These are phyloP conservation scores for Rostratula benghalensis DNA, from an alignment of 2,113 vertebrate genomes.

Conservation along the genomic window DNA sequence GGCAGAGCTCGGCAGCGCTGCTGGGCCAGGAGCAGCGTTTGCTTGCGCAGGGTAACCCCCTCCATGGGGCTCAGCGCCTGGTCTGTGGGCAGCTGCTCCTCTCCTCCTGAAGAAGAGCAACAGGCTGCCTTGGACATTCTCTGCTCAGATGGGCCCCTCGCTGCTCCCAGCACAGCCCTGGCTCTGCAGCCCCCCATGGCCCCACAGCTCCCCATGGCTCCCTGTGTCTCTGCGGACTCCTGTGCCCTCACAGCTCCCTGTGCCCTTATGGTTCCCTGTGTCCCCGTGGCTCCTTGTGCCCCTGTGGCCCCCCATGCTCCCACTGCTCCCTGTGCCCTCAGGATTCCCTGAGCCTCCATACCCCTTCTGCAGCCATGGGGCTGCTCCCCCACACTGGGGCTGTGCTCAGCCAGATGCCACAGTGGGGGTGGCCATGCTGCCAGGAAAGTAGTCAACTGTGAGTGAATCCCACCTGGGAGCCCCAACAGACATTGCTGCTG, in stretches of 20 bases:
- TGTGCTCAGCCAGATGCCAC: background rate
- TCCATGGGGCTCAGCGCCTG: accelerated
- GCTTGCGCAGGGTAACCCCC: no score
- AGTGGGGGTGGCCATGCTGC: background rate
- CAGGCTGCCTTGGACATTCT: accelerated
- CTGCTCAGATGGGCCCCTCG: accelerated
- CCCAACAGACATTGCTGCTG: accelerated
- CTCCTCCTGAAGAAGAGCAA: background rate
- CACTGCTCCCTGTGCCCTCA: background rate
- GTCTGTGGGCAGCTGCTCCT: background rate
- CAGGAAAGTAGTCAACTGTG: accelerated
- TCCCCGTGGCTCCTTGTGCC: background rate
- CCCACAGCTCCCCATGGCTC: background rate
- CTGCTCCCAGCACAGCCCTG: accelerated
- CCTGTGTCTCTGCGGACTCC: no score
- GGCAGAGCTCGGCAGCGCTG: background rate
- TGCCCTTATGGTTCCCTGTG: no score
- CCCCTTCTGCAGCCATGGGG: accelerated
- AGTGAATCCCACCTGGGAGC: accelerated
- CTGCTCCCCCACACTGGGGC: background rate
- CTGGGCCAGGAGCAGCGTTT: background rate
- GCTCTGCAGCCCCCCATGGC: background rate
- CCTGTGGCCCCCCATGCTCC: background rate
- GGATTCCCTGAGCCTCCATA: background rate
- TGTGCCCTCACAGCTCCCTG: accelerated